phyloP scores from a whole-genome alignment of 1,140 invertebrate species.

The Brachystomella parvula region DNA sequence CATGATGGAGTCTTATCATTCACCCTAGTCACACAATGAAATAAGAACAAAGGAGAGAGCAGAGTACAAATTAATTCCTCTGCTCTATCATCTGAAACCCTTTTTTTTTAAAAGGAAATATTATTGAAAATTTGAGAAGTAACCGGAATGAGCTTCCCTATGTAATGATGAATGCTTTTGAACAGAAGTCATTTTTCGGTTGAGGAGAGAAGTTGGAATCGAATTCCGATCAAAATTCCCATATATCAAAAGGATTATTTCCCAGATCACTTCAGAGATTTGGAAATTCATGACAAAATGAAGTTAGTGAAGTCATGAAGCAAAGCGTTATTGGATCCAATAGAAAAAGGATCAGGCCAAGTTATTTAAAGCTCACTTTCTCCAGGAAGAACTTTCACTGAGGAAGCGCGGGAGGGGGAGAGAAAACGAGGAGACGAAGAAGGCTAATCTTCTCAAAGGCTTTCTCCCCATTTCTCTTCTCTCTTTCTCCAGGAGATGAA shows the following conservation, averaged over 20 bases:
- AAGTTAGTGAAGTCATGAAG: constrained; percentile 4
- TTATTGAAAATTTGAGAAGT: no score
- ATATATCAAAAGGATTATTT: constrained; percentile 1
- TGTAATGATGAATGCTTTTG: no score
- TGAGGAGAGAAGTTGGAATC: no score
- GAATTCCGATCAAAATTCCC: no score
- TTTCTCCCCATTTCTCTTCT: constrained; percentile 2
- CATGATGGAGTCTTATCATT: background rate
- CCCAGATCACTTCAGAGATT: constrained; percentile 2
- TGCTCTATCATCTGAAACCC: no score
- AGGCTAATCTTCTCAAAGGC: constrained; percentile 5
- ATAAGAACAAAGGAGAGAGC: no score
- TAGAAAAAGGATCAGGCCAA: constrained; percentile 3
- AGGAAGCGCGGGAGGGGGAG: background rate
- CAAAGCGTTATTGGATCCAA: background rate
- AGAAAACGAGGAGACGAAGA: background rate
- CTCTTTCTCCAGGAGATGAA: background rate
- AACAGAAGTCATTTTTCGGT: no score
- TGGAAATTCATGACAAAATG: constrained; percentile 25
- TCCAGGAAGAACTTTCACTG: background rate
- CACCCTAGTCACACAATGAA: no score
- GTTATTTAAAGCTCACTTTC: constrained; percentile 3
- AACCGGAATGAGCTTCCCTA: no score
- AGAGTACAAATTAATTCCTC: no score
- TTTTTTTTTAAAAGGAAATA: no score